Evolutionary conservation across 2,113 vertebrate species (phyloP).

Genomic region (Callithrix jacchus): DNA sequence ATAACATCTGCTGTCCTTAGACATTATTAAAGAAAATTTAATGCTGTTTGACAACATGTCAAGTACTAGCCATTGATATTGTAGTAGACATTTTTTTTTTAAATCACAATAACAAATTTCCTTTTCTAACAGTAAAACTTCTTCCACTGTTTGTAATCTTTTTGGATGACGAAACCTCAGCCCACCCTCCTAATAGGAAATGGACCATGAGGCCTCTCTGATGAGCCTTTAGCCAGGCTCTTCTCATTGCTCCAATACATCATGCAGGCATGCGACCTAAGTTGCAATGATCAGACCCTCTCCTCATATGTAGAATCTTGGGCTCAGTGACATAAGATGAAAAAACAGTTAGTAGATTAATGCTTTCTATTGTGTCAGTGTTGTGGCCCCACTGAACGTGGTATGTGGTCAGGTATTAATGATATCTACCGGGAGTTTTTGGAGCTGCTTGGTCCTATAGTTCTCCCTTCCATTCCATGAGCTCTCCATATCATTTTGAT

Average conservation of each 20-base stretch:
- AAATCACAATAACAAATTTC: neutral
- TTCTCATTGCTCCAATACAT: neutral
- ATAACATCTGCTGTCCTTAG: neutral
- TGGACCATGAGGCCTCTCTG: neutral
- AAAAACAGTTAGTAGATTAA: neutral
- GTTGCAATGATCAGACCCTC: neutral
- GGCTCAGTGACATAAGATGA: neutral
- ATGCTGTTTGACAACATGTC: neutral
- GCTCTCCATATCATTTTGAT: neutral
- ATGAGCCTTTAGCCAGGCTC: neutral
- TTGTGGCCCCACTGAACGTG: neutral
- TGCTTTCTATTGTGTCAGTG: neutral
- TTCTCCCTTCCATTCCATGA: neutral
- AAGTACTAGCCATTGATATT: neutral
- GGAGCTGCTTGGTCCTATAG: fast-evolving
- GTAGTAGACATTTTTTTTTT: neutral
- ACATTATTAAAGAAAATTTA: neutral
- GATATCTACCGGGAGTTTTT: no score
- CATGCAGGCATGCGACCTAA: neutral
- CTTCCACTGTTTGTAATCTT: neutral
- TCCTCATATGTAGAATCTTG: neutral
- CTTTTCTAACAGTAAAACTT: neutral
- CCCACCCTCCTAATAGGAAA: neutral
- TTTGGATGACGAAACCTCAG: neutral
- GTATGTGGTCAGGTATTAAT: no score